Conservation (phyloP, 2,888 invertebrate genomes). For the Parnassius apollo region DNA sequence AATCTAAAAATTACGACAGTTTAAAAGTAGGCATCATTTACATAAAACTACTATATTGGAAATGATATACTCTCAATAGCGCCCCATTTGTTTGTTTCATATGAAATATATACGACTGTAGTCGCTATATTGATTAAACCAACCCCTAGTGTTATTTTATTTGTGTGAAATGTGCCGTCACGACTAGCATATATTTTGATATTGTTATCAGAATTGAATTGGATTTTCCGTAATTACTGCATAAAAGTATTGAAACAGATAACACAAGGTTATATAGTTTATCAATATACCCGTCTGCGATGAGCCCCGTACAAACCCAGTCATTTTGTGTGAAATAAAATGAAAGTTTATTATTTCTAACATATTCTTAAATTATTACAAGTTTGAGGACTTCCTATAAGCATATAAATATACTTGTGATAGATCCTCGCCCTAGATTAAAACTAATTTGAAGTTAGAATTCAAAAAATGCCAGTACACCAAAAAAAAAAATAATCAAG, state of each 20-base stretch:
- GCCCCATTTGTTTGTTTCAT: constrained; percentile 62
- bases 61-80: constrained; percentile 62
- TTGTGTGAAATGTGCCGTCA: constrained; percentile 15
- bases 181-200: constrained; percentile 8
- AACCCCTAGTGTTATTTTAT: constrained; percentile 27
- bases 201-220: constrained; percentile 9
- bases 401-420: too few species aligned
- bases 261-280: background rate
- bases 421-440: too few species aligned
- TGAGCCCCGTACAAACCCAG: too few species aligned
- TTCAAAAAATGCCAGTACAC: too few species aligned
- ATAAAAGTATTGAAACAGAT: constrained; percentile 7
- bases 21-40: constrained; percentile 79
- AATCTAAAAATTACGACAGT: constrained; percentile 80
- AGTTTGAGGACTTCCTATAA: too few species aligned
- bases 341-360: too few species aligned
- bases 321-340: too few species aligned
- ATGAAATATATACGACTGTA: constrained; percentile 43
- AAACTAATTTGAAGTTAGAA: too few species aligned
- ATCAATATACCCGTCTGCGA: background rate
- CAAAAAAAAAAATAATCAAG: too few species aligned
- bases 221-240: constrained; percentile 8
- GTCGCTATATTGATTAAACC: constrained; percentile 30
- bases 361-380: too few species aligned
- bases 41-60: constrained; percentile 77